Evolutionary conservation across 1,140 invertebrate species (phyloP).

Genomic region (Homalodisca vitripennis): DNA sequence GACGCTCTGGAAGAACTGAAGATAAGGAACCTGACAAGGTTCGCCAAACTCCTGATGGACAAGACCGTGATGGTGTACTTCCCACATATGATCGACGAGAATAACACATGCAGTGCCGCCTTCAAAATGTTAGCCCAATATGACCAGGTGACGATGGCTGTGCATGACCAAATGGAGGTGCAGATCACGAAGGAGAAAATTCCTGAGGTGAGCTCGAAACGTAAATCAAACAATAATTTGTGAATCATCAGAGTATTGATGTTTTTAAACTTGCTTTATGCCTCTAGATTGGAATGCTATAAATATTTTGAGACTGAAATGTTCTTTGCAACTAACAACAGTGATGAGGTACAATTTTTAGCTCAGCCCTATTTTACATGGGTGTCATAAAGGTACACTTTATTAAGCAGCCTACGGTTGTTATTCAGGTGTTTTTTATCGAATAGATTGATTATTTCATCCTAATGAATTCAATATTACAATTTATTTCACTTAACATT

Average conservation of each 20-base stretch:
- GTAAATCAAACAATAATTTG: too few species aligned
- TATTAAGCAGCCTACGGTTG: too few species aligned
- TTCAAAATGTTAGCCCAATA: constrained; percentile 35
- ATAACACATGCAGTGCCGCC: constrained; percentile 32
- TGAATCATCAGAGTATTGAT: too few species aligned
- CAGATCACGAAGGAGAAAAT: constrained; percentile 36
- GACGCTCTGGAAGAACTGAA: constrained; percentile 36
- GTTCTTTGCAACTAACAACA: too few species aligned
- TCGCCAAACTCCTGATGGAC: constrained; percentile 33
- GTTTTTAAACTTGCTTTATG: too few species aligned
- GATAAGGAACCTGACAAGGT: constrained; percentile 33
- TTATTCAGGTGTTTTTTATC: too few species aligned
- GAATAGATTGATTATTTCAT: too few species aligned
- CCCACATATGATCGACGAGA: constrained; percentile 38
- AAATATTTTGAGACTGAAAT: not conserved
- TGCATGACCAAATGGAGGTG: constrained; percentile 38
- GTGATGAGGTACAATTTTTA: too few species aligned
- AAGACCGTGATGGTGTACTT: constrained; percentile 40
- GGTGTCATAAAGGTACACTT: too few species aligned
- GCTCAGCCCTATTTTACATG: too few species aligned
- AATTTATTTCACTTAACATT: too few species aligned
- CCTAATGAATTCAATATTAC: too few species aligned
- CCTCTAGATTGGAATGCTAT: constrained; percentile 5
- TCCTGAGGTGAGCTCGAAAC: constrained; percentile 37
- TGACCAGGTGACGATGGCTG: constrained; percentile 34